Base-by-base conservation (phyloP, 2,888 invertebrate genomes). In the Mesopsocus fuscifrons region DNA sequence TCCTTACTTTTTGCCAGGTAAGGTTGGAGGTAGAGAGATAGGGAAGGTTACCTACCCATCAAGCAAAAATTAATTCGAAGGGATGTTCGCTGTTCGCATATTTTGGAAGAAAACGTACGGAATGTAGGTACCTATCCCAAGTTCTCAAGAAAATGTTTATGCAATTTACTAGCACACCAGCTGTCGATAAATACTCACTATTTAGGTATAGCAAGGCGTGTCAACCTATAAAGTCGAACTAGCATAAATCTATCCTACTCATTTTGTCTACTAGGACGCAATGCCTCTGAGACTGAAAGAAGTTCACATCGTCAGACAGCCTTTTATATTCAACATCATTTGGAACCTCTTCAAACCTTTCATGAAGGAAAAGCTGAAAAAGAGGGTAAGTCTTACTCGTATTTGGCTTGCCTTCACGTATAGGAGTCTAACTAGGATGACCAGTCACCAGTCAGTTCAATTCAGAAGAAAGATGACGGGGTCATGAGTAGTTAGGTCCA, bases 331-430 rank as follows among this genome's bases (percentile, higher is more conserved):
- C 64, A 83, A 77, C 55, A 69, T 82, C 60, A 83, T 85, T 2
- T 87, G 85, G 84, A 64, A 69, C 38, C 72, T 85, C 58, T 85
- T 85, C 66, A 83, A 83, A 60, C 84, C 83, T 5, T 77, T 85
- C 55, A 74, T 85, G 52, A 69, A 69, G 50, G 77, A 80, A 52
- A 87, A 87, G 58, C 67, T 87, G 13, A 76, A 73, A 59, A 73
- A 64, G 49, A 74, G 81, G 61, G 81, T 82, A 59, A 69, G 77
- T 65, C n/a, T n/a, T n/a, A n/a, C n/a, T n/a, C n/a, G n/a, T n/a
- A n/a, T n/a, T n/a, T n/a, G n/a, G n/a, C n/a, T n/a, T n/a, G n/a
- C n/a, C n/a, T n/a, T n/a, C n/a, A n/a, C n/a, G 26, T 11, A 26
- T 26, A 6, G 26, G 26, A 26, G 11, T 26, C 26, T 26, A 26